A percentile compares a stretch with the other conserved stretches of the same genome.
phyloP scores from a whole-genome alignment of 2,888 invertebrate species.

The Drosophila incognita region DNA sequence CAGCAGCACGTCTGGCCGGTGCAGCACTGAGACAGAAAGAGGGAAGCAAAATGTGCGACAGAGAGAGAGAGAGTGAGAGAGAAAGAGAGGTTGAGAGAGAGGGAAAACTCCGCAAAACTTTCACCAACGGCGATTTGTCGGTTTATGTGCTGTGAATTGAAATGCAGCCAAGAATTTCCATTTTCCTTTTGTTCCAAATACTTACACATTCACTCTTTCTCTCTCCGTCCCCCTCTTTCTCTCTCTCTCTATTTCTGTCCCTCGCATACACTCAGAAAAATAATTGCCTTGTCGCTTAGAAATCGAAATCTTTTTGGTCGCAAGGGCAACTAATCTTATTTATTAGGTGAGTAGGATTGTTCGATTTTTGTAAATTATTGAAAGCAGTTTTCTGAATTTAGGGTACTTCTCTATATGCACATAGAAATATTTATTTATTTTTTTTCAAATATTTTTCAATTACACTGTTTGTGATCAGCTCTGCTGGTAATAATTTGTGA shows the following conservation, averaged over 20 bases:
- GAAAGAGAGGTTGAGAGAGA: not conserved
- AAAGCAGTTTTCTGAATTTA: not conserved
- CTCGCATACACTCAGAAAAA: not conserved
- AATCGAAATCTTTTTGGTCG: not conserved
- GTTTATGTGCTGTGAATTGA: constrained; percentile 78
- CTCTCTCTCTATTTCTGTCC: not conserved
- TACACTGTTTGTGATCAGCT: not conserved
- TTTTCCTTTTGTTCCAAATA: constrained; percentile 5
- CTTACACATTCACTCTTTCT: not conserved
- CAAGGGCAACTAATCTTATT: not conserved
- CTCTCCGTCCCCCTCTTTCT: not conserved
- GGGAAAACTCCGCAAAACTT: constrained; percentile 46
- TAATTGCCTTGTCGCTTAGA: not conserved
- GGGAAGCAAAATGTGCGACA: too few species aligned
- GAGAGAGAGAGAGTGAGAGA: not conserved
- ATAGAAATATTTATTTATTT: not conserved
- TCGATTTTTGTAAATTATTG: not conserved
- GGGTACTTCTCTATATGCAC: not conserved
- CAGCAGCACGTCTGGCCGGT: not conserved
- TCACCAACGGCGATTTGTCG: constrained; percentile 73
- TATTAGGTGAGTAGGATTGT: not conserved
- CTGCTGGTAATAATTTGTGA: not conserved
- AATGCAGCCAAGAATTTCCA: constrained; percentile 69
- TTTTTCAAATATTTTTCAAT: not conserved
- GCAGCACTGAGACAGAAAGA: not conserved